These are phyloP conservation scores for Anisognathus igniventris DNA, from an alignment of 2,797 vertebrate species.

Conservation along the genomic window DNA sequence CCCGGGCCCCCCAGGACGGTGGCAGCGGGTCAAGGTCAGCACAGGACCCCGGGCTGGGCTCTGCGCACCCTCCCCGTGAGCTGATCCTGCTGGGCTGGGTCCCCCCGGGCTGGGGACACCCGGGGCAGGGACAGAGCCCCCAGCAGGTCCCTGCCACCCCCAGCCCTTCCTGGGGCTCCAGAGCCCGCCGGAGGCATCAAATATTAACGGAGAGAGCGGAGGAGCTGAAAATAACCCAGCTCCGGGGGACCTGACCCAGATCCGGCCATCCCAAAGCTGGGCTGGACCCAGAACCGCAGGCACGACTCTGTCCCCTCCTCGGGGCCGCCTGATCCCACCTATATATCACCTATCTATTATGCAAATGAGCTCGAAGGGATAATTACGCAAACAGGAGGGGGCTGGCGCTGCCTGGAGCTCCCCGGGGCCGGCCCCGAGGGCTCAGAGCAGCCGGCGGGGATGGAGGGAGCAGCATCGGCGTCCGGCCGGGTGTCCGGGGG, in stretches of 20 bases:
- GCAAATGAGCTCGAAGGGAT: background rate
- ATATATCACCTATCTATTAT: background rate
- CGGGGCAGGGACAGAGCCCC: background rate
- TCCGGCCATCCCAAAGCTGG: background rate
- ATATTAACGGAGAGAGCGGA: background rate
- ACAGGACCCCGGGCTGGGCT: accelerated
- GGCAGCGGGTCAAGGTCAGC: background rate
- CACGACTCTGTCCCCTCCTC: background rate
- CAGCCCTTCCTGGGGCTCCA: background rate
- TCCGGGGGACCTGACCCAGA: slow-evolving; percentile 49
- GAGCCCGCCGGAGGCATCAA: background rate
- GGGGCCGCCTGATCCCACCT: background rate
- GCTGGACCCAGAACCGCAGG: background rate
- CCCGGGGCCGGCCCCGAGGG: background rate
- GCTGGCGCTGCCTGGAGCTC: background rate
- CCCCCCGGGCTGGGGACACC: background rate
- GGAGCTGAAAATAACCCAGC: slow-evolving; percentile 45
- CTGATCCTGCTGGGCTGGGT: background rate
- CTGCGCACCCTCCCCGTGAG: background rate
- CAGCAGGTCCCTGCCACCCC: background rate
- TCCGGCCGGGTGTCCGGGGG: background rate
- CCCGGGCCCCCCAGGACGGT: background rate
- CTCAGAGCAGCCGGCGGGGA: slow-evolving; percentile 3
- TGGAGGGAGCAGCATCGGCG: background rate
- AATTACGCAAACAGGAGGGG: background rate